These are phyloP conservation scores for Drosophila hydei DNA, from an alignment of 1,140 invertebrate genomes.

Conservation along the genomic window DNA sequence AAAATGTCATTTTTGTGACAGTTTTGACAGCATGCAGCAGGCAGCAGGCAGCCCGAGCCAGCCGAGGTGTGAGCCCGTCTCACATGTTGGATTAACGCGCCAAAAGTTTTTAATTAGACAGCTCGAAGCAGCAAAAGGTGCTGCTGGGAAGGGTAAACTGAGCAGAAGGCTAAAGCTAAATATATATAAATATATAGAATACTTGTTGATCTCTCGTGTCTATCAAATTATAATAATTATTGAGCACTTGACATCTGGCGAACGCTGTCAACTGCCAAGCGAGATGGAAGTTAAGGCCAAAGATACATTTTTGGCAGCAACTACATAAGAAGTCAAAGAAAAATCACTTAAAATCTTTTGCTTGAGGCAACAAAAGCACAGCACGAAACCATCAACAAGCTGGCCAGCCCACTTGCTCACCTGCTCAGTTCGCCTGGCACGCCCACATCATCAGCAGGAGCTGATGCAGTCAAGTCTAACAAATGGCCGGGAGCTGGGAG, in stretches of 20 bases:
- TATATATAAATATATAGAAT: background rate
- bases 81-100: constrained; percentile 55
- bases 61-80: constrained; percentile 34
- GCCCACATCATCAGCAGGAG: constrained; percentile 22
- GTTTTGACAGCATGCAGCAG: constrained; percentile 59
- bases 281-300: constrained; percentile 1
- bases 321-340: constrained; percentile 44
- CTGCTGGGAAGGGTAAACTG: constrained; percentile 6
- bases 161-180: no score
- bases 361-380: constrained; percentile 61
- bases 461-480: constrained; percentile 56
- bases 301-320: constrained; percentile 58
- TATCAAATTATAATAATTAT: constrained; percentile 2
- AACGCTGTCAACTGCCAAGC: constrained; percentile 48
- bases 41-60: constrained; percentile 6
- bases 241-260: background rate
- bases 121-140: constrained; percentile 8
- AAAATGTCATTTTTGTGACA: constrained; percentile 79
- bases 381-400: constrained; percentile 42
- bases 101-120: constrained; percentile 66
- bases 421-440: constrained; percentile 13
- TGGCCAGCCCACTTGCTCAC: constrained; percentile 9
- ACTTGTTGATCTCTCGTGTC: background rate
- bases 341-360: constrained; percentile 55
- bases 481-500: constrained; percentile 45